Evolutionary conservation across 2,888 invertebrate species (phyloP), one percentile per base, ranked within the genome.

Genomic region (Eilema sororculum): DNA sequence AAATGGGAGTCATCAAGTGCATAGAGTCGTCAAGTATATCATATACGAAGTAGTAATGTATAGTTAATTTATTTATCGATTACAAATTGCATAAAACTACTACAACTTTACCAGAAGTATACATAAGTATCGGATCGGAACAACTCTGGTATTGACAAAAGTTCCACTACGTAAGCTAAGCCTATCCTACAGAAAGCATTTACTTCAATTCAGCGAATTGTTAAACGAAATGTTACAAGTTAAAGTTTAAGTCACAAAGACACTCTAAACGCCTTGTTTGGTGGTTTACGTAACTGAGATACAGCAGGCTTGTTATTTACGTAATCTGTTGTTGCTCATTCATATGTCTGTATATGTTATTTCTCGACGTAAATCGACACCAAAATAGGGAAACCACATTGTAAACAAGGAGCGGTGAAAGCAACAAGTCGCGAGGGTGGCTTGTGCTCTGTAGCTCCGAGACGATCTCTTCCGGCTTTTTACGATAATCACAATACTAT

Each of bases 401-500:
- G 91, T 91, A 91, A 91, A 91, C 89, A 90, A 86, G 80, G 79
- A 82, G 78, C 81, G 65, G 74, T 72, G 75, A 81, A 86, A 86
- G 93, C 93, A 94, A 94, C 93, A 93, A 93, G 93, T 93, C 89
- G 87, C 80, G 80, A 77, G 84, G 84, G 81, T 81, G 79, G 75
- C 70, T 72, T 66, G 74, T 65, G 74, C 74, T 77, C 77, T 71
- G 82, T 76, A 72, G 79, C 78, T 80, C 83, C 83, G 82, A 78
- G 81, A 87, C 84, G 88, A 89, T 87, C 89, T 88, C 79, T 89
- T 86, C 83, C 83, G 86, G 81, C 82, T 84, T 84, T 89, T 89
- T 89, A 88, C 80, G 86, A 87, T 82, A 82, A 87, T 87, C 82
- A 80, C 79, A 81, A 84, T 85, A 85, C 82, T 80, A 82, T 81